Conservation (phyloP, 2,888 invertebrate species). For the Hofmannophila pseudospretella region DNA sequence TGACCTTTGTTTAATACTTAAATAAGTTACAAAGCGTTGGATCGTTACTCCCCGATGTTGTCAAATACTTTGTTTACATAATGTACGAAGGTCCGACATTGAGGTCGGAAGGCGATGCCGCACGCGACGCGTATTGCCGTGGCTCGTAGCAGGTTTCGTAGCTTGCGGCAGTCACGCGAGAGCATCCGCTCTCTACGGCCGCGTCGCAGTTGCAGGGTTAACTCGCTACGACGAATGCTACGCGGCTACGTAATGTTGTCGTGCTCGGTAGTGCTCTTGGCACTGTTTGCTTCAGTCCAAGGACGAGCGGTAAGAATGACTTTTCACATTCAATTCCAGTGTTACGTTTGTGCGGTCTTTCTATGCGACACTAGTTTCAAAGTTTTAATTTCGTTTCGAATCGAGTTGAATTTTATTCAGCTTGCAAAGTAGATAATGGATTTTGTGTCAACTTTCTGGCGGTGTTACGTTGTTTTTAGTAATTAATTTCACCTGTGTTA, state of each 20-base stretch:
- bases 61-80: slow-evolving; percentile 67
- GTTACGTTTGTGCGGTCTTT: slow-evolving; percentile 12
- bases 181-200: slow-evolving; percentile 43
- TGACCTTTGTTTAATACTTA: slow-evolving; percentile 1
- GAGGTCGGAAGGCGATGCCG: slow-evolving; percentile 22
- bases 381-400: slow-evolving; percentile 6
- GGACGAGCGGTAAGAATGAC: slow-evolving; percentile 69
- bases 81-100: slow-evolving; percentile 43
- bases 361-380: slow-evolving; percentile 19
- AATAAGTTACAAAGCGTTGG: slow-evolving; percentile 2
- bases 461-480: too few relatives aligned
- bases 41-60: slow-evolving; percentile 34
- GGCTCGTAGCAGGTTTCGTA: slow-evolving; percentile 31
- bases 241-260: slow-evolving; percentile 58
- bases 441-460: too few relatives aligned
- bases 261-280: slow-evolving; percentile 55
- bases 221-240: slow-evolving; percentile 32
- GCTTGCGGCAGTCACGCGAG: slow-evolving; percentile 70
- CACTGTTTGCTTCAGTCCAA: slow-evolving; percentile 62
- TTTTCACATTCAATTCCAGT: slow-evolving; percentile 26
- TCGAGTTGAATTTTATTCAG: not conserved
- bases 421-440: too few relatives aligned
- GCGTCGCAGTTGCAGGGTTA: slow-evolving; percentile 38
- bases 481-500: too few relatives aligned
- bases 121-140: slow-evolving; percentile 21